These are phyloP conservation scores for Zoanthus gigantus DNA, from an alignment of 92 coral and sea anemone genomes.

Conservation along the genomic window DNA sequence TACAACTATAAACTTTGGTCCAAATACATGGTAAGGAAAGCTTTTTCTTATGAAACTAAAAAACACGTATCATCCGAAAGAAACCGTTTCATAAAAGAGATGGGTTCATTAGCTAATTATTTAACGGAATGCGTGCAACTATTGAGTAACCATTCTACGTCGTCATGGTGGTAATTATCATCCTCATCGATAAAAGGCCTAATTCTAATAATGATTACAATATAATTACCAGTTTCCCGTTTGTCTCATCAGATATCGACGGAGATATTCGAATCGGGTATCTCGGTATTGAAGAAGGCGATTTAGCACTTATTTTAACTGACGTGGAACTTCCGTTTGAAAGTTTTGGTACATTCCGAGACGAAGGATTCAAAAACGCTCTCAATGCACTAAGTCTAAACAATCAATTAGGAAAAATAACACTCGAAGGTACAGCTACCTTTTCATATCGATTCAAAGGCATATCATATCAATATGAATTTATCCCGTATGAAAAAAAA, in stretches of 20 bases:
- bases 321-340: neutral
- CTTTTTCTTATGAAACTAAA: neutral
- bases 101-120: neutral
- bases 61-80: neutral
- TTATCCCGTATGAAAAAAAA: neutral
- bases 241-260: neutral
- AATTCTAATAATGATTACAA: neutral
- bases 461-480: neutral
- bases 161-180: neutral
- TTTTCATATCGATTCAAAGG: neutral
- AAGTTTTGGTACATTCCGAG: neutral
- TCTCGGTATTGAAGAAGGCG: neutral
- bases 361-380: neutral
- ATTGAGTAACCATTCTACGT: neutral
- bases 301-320: neutral
- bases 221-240: neutral
- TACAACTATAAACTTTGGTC: neutral
- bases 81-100: neutral
- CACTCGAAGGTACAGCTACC: neutral
- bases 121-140: neutral
- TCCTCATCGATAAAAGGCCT: neutral
- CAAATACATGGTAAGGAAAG: neutral
- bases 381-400: neutral
- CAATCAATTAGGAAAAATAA: neutral
- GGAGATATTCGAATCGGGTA: neutral